Conservation (phyloP, 2,797 vertebrate genomes). For the Thripadectes ignobilis region DNA sequence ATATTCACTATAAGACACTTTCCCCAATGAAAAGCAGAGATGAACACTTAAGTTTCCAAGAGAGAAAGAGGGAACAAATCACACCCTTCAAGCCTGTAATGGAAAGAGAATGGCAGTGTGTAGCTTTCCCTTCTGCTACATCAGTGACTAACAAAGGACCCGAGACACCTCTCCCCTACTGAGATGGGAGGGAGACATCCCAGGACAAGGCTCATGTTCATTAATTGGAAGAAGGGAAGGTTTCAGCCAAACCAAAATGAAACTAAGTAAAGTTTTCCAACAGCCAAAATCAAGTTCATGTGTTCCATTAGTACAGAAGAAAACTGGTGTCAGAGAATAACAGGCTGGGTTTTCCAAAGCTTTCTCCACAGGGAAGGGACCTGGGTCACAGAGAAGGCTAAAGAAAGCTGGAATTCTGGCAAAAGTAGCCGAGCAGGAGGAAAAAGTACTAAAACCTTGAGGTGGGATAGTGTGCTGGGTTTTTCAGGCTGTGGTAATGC, state of each 20-base stretch:
- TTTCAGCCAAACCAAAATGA: slow-evolving; percentile 51
- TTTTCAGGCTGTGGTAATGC: neutral
- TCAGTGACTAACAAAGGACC: neutral
- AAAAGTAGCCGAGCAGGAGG: neutral
- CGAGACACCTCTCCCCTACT: neutral
- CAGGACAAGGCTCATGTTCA: neutral
- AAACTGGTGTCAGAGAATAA: neutral
- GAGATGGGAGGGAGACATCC: slow-evolving; percentile 29
- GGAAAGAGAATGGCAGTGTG: neutral
- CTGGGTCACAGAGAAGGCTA: neutral
- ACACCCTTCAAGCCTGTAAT: neutral
- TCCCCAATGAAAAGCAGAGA: slow-evolving; percentile 10
- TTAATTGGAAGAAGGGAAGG: neutral
- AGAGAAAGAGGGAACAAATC: slow-evolving; percentile 19
- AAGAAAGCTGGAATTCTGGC: slow-evolving; percentile 28
- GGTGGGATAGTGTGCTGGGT: neutral
- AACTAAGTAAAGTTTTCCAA: slow-evolving; percentile 57
- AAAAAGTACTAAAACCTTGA: neutral
- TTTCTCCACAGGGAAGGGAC: neutral
- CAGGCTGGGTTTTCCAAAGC: slow-evolving; percentile 32
- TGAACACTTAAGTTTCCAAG: slow-evolving; percentile 16
- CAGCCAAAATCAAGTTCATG: neutral
- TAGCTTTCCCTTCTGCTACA: neutral
- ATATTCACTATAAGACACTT: neutral
- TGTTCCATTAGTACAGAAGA: slow-evolving; percentile 15